A percentile compares a stretch with the other conserved stretches of the same genome.
Conservation (phyloP, 2,113 vertebrate species). For the Erpornis zantholeuca region DNA sequence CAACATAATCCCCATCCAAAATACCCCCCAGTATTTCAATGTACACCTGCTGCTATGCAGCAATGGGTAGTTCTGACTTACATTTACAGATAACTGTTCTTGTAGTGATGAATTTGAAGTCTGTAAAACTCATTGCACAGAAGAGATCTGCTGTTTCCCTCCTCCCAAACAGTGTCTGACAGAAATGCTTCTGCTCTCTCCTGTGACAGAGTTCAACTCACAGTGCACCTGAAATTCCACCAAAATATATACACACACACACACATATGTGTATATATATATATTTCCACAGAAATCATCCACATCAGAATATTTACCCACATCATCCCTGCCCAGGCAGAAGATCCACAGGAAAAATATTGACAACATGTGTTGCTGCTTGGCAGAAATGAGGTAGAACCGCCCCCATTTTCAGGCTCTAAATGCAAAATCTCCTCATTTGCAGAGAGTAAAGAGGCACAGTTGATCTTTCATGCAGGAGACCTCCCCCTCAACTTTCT, state of each 20-base stretch:
- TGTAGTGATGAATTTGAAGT: background rate
- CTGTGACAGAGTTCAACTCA: background rate
- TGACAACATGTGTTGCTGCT: background rate
- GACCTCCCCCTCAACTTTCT: background rate
- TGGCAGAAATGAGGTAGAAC: background rate
- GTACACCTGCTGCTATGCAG: background rate
- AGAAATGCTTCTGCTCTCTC: background rate
- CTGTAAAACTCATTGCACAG: background rate
- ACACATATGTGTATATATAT: rapidly evolving
- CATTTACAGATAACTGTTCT: background rate
- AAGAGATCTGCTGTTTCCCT: background rate
- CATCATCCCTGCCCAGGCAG: background rate
- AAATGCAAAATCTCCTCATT: background rate
- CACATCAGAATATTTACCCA: background rate
- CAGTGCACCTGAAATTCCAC: background rate
- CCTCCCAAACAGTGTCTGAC: background rate
- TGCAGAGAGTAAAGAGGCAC: background rate
- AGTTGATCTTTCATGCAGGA: background rate
- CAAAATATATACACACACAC: background rate
- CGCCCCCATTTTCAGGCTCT: background rate
- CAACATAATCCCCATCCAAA: background rate
- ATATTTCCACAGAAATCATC: background rate
- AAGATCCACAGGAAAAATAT: background rate
- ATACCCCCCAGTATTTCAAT: background rate
- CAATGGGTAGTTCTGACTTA: background rate